A percentile compares a stretch with the other conserved stretches of the same genome.
phyloP scores from a whole-genome alignment of 1,140 invertebrate genomes.

The Nephila pilipes region DNA sequence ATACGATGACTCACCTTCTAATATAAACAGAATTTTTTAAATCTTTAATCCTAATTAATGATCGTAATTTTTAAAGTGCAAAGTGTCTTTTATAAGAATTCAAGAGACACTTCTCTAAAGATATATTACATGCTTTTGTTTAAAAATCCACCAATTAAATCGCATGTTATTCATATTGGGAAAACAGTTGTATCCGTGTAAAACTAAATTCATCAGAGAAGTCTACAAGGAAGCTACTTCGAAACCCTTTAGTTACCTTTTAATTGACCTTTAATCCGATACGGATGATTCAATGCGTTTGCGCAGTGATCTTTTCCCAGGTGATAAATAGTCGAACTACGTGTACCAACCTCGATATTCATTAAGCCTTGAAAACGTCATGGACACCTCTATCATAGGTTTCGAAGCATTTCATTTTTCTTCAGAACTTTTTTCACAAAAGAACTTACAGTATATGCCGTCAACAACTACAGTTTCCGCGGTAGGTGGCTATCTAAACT shows the following conservation, averaged over 20 bases:
- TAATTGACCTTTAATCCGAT: conserved; percentile 27
- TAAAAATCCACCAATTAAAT: no score
- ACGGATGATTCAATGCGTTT: conserved; percentile 41
- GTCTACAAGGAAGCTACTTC: conserved; percentile 78
- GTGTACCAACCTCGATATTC: background rate
- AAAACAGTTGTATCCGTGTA: no score
- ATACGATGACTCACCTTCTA: conserved; percentile 40
- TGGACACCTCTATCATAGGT: background rate
- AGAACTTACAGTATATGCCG: background rate
- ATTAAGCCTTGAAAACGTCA: background rate
- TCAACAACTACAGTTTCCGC: background rate
- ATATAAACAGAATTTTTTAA: no score
- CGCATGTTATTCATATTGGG: no score
- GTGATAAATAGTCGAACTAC: background rate
- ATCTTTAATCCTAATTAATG: conserved; percentile 80
- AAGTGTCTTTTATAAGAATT: no score
- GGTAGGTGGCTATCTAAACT: background rate
- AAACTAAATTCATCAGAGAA: no score
- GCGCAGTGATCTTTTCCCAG: conserved; percentile 50
- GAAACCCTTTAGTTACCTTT: conserved; percentile 1
- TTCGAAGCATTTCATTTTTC: background rate
- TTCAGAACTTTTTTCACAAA: background rate
- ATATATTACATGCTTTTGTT: no score
- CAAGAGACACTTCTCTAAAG: no score
- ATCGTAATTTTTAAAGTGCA: conserved; percentile 81